Conservation (phyloP, 2,797 vertebrate genomes). For the Alauda arvensis region DNA sequence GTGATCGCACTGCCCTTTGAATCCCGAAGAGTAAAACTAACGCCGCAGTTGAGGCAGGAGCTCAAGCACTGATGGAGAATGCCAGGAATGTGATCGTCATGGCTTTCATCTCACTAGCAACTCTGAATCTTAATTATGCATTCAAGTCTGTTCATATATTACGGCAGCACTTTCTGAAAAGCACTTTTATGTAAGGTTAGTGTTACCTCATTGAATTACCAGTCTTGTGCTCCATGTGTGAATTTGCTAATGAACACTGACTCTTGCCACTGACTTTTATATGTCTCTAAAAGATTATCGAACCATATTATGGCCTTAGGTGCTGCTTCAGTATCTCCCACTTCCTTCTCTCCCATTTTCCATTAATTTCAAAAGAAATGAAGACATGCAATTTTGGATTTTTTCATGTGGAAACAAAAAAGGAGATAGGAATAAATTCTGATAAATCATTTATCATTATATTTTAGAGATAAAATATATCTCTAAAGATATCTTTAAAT, state of each 20-base stretch:
- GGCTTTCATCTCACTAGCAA: not conserved
- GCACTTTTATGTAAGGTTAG: not conserved
- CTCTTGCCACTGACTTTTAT: not conserved
- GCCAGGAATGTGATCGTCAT: accelerated
- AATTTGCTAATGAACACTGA: slow-evolving; percentile 22
- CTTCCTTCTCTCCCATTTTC: not conserved
- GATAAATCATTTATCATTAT: not conserved
- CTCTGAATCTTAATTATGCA: not conserved
- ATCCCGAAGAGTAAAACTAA: not conserved
- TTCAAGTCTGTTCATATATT: not conserved
- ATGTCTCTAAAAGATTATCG: not conserved
- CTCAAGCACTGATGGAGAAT: not conserved
- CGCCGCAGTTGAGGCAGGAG: not conserved
- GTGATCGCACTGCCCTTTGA: not conserved
- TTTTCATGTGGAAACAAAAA: not conserved
- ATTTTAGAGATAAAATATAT: not conserved
- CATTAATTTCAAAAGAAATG: not conserved
- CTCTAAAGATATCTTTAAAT: not conserved
- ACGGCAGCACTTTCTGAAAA: not conserved
- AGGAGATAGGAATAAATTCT: not conserved
- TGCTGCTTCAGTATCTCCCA: not conserved
- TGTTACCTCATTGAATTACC: not conserved
- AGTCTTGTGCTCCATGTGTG: not conserved
- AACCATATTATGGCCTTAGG: not conserved
- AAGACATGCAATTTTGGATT: not conserved